Conservation (phyloP, 2,888 invertebrate species). For the Parapristionchus giblindavisi region DNA sequence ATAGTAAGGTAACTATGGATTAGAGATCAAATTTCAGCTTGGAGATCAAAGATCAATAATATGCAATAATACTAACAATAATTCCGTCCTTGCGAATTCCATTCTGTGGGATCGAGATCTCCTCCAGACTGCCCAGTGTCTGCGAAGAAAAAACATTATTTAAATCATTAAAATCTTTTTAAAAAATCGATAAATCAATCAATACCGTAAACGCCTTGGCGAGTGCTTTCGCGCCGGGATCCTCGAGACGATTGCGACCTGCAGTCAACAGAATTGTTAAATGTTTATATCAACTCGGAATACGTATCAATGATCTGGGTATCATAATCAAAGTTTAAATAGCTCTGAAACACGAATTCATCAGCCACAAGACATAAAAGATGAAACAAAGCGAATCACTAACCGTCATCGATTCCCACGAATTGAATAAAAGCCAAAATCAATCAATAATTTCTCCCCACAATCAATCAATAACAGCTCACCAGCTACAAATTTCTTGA, state of each 20-base stretch:
- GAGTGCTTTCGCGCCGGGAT: slow-evolving; percentile 87
- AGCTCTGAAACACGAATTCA: not conserved
- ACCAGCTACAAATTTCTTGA: slow-evolving; percentile 81
- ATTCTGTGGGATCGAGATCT: slow-evolving; percentile 93
- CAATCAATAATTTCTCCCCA: no score
- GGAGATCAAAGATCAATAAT: not conserved
- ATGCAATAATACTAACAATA: not conserved
- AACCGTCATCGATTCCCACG: no score
- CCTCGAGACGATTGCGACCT: slow-evolving; percentile 92
- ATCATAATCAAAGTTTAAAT: not conserved
- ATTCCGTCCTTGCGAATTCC: slow-evolving; percentile 91
- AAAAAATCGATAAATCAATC: not conserved
- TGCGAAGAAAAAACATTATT: slow-evolving; percentile 70
- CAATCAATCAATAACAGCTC: not conserved
- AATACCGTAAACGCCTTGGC: slow-evolving; percentile 83
- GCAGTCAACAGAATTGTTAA: slow-evolving; percentile 73
- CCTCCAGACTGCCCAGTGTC: slow-evolving; percentile 84
- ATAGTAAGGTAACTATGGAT: no score
- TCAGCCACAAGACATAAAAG: not conserved
- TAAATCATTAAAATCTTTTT: not conserved
- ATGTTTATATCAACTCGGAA: not conserved
- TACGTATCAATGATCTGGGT: no score
- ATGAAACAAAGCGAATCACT: not conserved
- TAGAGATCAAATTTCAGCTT: no score
- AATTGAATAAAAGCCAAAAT: no score